A percentile compares a stretch with the other conserved stretches of the same genome.
These are phyloP conservation scores for Tipula vernalis DNA, from an alignment of 2,888 invertebrate species.

Conservation along the genomic window DNA sequence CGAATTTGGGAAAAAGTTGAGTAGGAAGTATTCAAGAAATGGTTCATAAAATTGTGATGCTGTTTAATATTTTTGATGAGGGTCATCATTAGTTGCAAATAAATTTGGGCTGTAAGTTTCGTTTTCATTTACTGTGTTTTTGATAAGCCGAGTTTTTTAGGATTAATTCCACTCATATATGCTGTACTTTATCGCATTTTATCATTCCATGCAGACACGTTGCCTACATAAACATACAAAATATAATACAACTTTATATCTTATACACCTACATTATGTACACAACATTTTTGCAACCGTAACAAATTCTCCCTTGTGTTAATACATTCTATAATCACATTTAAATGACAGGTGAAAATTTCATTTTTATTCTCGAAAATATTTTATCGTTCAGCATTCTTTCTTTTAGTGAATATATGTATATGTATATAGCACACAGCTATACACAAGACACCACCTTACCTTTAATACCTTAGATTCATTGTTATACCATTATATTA, in stretches of 20 bases:
- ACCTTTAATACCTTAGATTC: neutral
- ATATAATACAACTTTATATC: neutral
- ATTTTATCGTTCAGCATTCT: neutral
- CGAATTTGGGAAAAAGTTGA: neutral
- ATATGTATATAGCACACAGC: neutral
- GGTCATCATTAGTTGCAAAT: neutral
- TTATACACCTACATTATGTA: neutral
- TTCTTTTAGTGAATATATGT: neutral
- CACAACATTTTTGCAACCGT: neutral
- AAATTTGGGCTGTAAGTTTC: neutral
- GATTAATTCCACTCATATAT: neutral
- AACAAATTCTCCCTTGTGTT: neutral
- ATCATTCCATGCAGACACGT: neutral
- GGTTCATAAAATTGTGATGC: neutral
- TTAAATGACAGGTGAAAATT: slow-evolving; percentile 4
- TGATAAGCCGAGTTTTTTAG: too few relatives aligned
- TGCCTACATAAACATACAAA: neutral
- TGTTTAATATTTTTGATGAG: neutral
- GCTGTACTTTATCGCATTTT: neutral
- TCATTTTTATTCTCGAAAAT: neutral
- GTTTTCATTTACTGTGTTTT: too few relatives aligned
- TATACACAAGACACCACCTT: neutral
- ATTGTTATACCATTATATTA: neutral
- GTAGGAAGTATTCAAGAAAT: neutral
- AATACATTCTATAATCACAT: slow-evolving; percentile 4